phyloP scores from a whole-genome alignment of 2,113 vertebrate genomes.

The Scomber scombrus region DNA sequence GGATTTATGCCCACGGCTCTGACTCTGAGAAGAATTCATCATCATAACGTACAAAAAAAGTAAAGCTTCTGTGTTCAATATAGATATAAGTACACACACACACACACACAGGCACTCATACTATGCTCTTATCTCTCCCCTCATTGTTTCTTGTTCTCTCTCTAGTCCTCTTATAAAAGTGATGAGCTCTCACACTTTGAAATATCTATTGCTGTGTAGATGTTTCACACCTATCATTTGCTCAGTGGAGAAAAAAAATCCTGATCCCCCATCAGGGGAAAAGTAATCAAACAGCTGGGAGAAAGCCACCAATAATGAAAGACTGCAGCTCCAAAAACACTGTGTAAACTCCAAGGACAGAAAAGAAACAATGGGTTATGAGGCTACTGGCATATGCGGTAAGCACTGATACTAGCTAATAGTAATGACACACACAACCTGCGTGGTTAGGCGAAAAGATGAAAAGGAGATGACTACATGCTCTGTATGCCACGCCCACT shows the following conservation, averaged over 20 bases:
- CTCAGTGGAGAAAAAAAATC: slow-evolving; percentile 25
- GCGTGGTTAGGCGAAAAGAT: too few relatives aligned
- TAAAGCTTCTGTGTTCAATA: slow-evolving; percentile 17
- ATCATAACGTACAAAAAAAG: slow-evolving; percentile 23
- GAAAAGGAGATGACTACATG: too few relatives aligned
- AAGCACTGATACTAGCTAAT: too few relatives aligned
- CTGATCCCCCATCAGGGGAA: slow-evolving; percentile 31
- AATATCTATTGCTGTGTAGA: slow-evolving; percentile 28
- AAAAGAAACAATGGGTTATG: too few relatives aligned
- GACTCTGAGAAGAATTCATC: slow-evolving; percentile 53
- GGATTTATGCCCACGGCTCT: slow-evolving; percentile 45
- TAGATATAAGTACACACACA: slow-evolving; percentile 23
- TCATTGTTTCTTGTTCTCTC: slow-evolving; percentile 13
- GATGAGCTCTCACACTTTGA: slow-evolving; percentile 9
- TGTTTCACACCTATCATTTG: slow-evolving; percentile 39
- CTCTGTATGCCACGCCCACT: too few relatives aligned
- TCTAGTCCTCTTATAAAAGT: slow-evolving; percentile 27
- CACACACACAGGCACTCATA: background rate
- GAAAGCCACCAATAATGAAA: slow-evolving; percentile 35
- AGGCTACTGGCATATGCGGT: too few relatives aligned
- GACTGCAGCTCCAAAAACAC: background rate
- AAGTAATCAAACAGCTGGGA: slow-evolving; percentile 39
- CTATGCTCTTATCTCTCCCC: slow-evolving; percentile 12
- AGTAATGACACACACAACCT: too few relatives aligned
- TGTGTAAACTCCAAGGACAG: too few relatives aligned